These are phyloP conservation scores for Urocyon cinereoargenteus DNA, from an alignment of 2,797 vertebrate species.

Conservation along the genomic window DNA sequence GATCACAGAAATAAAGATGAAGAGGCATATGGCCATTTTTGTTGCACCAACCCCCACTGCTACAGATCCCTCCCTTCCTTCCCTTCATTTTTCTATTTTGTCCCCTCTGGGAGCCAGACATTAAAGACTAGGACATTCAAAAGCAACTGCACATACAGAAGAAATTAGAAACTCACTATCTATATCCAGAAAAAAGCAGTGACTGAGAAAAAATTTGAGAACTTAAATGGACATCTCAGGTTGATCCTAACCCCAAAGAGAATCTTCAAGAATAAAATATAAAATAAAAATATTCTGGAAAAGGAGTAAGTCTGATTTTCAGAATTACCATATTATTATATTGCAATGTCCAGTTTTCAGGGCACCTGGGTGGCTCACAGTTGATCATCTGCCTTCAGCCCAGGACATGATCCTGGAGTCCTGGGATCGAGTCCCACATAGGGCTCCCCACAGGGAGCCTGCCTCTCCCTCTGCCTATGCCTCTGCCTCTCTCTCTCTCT, in stretches of 20 bases:
- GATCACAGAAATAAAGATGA: background rate
- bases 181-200: background rate
- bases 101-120: background rate
- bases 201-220: background rate
- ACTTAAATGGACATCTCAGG: background rate
- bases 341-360: background rate
- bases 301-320: background rate
- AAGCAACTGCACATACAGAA: background rate
- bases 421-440: too few relatives aligned
- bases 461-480: too few relatives aligned
- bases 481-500: too few relatives aligned
- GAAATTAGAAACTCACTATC: background rate
- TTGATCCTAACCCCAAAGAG: background rate
- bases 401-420: too few relatives aligned
- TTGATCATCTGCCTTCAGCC: too few relatives aligned
- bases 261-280: background rate
- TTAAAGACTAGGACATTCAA: background rate
- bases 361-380: too few relatives aligned
- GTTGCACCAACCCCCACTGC: too few relatives aligned
- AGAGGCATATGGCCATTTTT: background rate
- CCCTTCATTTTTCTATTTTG: background rate
- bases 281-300: background rate
- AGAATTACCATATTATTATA: background rate
- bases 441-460: too few relatives aligned
- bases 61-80: background rate